phyloP scores from a whole-genome alignment of 2,888 invertebrate genomes.

The Amphipyra berbera region DNA sequence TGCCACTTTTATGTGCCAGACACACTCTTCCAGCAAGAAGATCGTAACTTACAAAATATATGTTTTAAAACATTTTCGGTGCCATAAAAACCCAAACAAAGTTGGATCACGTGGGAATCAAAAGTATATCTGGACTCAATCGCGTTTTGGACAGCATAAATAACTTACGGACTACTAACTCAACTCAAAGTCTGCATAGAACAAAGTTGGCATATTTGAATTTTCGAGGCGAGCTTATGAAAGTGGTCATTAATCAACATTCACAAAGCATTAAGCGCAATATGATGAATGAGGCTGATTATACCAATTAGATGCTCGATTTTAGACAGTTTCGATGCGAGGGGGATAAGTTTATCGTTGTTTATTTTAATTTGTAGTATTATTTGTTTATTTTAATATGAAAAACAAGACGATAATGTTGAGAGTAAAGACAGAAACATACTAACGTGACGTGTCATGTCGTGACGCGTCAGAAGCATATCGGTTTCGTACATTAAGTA shows the following conservation, averaged over 20 bases:
- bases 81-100: too few relatives aligned
- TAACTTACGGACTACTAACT: constrained; percentile 22
- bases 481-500: too few relatives aligned
- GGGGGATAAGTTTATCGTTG: constrained; percentile 32
- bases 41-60: too few relatives aligned
- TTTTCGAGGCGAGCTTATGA: constrained; percentile 45
- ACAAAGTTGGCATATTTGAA: constrained; percentile 49
- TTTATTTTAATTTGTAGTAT: constrained; percentile 15
- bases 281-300: constrained; percentile 58
- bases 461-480: too few relatives aligned
- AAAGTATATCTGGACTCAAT: constrained; percentile 7
- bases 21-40: constrained; percentile 8
- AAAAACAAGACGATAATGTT: too few relatives aligned
- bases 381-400: not conserved
- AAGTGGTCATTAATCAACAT: constrained; percentile 59
- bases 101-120: constrained; percentile 7
- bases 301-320: constrained; percentile 53
- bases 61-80: too few relatives aligned
- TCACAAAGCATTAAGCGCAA: constrained; percentile 53
- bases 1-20: constrained; percentile 8
- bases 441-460: too few relatives aligned
- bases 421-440: too few relatives aligned
- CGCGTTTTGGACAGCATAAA: constrained; percentile 21
- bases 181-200: constrained; percentile 37
- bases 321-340: constrained; percentile 43